Conservation (phyloP, 2,113 vertebrate species). For the Callipepla californica region DNA sequence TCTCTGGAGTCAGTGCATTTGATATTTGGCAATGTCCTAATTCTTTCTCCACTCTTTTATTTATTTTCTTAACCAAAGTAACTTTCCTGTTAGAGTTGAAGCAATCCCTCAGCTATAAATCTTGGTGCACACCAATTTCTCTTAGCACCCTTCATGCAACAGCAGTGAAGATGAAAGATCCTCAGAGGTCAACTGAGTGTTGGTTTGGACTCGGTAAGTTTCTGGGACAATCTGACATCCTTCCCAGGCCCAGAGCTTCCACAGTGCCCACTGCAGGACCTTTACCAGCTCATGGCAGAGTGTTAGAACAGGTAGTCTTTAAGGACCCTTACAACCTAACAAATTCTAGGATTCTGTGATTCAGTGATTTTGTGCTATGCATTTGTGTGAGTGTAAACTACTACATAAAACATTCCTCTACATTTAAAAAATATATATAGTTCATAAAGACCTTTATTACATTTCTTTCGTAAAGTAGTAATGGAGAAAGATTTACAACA, state of each 20-base stretch:
- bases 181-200: not conserved
- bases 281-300: not conserved
- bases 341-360: too few species aligned
- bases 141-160: not conserved
- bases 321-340: too few species aligned
- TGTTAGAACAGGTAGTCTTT: too few species aligned
- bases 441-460: not conserved
- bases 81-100: not conserved
- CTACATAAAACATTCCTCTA: not conserved
- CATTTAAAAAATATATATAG: not conserved
- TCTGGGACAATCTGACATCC: not conserved
- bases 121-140: rapidly evolving
- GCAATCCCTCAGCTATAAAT: not conserved
- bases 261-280: not conserved
- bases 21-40: not conserved
- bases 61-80: rapidly evolving
- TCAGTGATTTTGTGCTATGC: not conserved
- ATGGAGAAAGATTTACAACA: not conserved
- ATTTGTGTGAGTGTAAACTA: not conserved
- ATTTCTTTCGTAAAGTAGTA: not conserved
- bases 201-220: not conserved
- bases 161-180: rapidly evolving
- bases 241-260: not conserved
- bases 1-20: not conserved
- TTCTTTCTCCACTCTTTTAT: not conserved